Evolutionary conservation across 2,888 invertebrate species (phyloP).

Genomic region (Automeris io): DNA sequence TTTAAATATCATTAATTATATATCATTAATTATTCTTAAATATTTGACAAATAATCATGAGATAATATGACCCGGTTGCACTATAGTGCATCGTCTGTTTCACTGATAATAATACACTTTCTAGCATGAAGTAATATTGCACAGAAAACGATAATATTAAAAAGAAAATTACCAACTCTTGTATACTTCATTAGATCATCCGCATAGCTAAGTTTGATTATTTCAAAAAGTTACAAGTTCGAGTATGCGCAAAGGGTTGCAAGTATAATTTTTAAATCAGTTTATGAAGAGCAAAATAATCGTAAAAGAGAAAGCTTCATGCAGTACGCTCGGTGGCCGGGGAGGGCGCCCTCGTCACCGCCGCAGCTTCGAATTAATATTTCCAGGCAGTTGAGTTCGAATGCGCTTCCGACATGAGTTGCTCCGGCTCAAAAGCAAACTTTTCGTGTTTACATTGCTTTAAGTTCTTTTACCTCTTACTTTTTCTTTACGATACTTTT

Average conservation of each 20-base stretch:
- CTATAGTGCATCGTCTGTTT: too few species aligned
- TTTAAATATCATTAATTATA: too few species aligned
- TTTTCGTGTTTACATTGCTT: slow-evolving; percentile 72
- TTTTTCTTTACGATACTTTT: slow-evolving; percentile 56
- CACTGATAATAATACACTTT: too few species aligned
- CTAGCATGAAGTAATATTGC: too few species aligned
- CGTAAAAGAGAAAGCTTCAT: slow-evolving; percentile 35
- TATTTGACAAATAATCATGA: too few species aligned
- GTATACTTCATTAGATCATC: too few species aligned
- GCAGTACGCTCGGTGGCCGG: slow-evolving; percentile 21
- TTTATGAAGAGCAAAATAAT: slow-evolving; percentile 45
- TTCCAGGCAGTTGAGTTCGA: slow-evolving; percentile 73
- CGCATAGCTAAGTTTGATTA: slow-evolving; percentile 1
- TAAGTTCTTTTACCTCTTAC: slow-evolving; percentile 65
- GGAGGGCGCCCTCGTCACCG: slow-evolving; percentile 35
- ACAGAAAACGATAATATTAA: too few species aligned
- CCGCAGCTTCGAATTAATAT: slow-evolving; percentile 66
- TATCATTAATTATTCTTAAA: too few species aligned
- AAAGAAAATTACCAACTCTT: too few species aligned
- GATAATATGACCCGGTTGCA: too few species aligned
- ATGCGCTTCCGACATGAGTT: slow-evolving; percentile 68
- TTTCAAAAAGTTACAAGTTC: slow-evolving; percentile 1
- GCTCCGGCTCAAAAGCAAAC: slow-evolving; percentile 69
- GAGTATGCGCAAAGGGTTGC: slow-evolving; percentile 22
- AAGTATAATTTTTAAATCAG: slow-evolving; percentile 38